Evolutionary conservation across 2,797 vertebrate species (phyloP), one percentile per base, ranked within the genome.

Genomic region (Aulostomus chinensis): DNA sequence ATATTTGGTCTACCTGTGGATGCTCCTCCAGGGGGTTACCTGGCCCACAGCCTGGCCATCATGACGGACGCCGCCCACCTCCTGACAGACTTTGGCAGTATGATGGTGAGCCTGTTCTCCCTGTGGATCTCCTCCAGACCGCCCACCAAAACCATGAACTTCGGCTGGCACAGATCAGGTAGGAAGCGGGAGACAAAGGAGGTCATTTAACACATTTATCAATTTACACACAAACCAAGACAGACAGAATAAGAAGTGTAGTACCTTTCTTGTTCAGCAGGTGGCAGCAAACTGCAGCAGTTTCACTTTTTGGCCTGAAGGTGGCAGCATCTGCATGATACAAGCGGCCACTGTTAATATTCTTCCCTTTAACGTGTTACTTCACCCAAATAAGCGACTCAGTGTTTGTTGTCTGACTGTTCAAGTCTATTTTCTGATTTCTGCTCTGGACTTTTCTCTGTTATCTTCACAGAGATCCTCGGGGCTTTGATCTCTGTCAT

Each of bases 151-250:
- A 92, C 82, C 60, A 96, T 98, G 94, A 99, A 81, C 68, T 98
- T 93, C 0, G 96, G 97, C 14, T 99, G 97, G 97, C 95, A 97
- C 74, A 91, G 96, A 80, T 95, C 97, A 50, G 96, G 96, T 97
- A 69, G 86, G 73, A 2, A 28, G n/a, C n/a, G n/a, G n/a, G n/a
- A n/a, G n/a, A n/a, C n/a, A n/a, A n/a, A n/a, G n/a, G n/a, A n/a
- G n/a, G n/a, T n/a, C n/a, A n/a, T n/a, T n/a, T n/a, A n/a, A n/a
- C n/a, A n/a, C n/a, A n/a, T n/a, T n/a, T n/a, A n/a, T n/a, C n/a
- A n/a, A n/a, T n/a, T n/a, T n/a, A n/a, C n/a, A n/a, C n/a, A n/a
- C n/a, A n/a, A n/a, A n/a, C n/a, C n/a, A n/a, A n/a, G n/a, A n/a
- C n/a, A n/a, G n/a, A n/a, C n/a, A n/a, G n/a, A n/a, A n/a, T n/a